Conservation (phyloP, 2,113 vertebrate genomes). For the Equus quagga region DNA sequence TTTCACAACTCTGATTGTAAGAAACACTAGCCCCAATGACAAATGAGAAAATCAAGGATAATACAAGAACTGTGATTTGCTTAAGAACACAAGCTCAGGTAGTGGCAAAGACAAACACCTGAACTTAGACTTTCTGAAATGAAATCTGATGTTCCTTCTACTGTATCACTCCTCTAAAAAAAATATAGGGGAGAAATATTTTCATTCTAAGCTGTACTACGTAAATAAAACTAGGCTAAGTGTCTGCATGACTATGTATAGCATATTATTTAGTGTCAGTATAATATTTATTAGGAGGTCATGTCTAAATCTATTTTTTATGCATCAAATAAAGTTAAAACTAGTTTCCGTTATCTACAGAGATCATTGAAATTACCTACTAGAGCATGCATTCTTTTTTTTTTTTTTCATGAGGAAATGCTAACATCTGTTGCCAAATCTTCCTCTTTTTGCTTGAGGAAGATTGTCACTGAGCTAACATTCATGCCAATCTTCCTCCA, state of each 20-base stretch:
- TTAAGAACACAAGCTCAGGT: neutral
- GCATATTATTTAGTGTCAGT: neutral
- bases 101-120: neutral
- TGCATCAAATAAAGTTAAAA: slow-evolving; percentile 27
- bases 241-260: neutral
- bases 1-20: neutral
- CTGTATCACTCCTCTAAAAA: neutral
- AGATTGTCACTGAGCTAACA: too few species aligned
- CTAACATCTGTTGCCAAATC: too few species aligned
- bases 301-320: neutral
- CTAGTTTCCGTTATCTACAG: neutral
- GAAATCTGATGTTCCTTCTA: neutral
- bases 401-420: too few species aligned
- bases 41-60: slow-evolving; percentile 43
- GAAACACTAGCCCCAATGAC: neutral
- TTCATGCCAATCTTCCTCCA: too few species aligned
- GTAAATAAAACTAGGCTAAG: neutral
- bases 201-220: neutral
- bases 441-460: too few species aligned
- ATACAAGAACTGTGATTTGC: neutral
- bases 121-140: neutral
- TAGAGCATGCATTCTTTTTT: neutral
- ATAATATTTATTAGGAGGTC: neutral
- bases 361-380: neutral
- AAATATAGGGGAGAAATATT: neutral